phyloP scores from a whole-genome alignment of 2,113 vertebrate species.

The Paratilapia polleni region DNA sequence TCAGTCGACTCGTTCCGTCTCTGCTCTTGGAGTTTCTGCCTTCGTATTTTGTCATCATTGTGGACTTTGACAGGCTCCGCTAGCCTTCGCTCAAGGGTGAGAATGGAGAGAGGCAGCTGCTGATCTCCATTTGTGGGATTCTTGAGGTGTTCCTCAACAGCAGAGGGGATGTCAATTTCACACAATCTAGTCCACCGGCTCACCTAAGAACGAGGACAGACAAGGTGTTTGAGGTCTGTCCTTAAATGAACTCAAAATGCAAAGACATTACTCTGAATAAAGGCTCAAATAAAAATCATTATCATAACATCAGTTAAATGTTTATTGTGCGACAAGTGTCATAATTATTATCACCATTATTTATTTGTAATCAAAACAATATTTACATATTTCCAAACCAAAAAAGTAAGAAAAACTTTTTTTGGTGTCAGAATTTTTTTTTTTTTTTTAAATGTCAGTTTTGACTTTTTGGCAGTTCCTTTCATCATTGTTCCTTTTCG shows the following conservation, averaged over 20 bases:
- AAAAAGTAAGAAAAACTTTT: not conserved
- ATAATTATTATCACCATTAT: too few species aligned
- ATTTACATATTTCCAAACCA: not conserved
- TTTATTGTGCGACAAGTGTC: not conserved
- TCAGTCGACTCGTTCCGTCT: slow-evolving; percentile 2
- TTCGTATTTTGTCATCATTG: slow-evolving; percentile 95
- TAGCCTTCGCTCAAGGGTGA: slow-evolving; percentile 88
- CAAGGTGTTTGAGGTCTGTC: not conserved
- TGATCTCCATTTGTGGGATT: slow-evolving; percentile 61
- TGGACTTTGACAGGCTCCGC: slow-evolving; percentile 93
- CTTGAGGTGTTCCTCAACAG: slow-evolving; percentile 86
- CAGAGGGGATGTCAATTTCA: slow-evolving; percentile 91
- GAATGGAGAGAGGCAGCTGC: slow-evolving; percentile 84
- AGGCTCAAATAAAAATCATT: not conserved
- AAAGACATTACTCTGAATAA: not conserved
- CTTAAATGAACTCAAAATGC: not conserved
- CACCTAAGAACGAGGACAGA: slow-evolving; percentile 80
- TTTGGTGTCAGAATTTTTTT: not conserved
- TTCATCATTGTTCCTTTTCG: not conserved
- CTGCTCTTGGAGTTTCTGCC: slow-evolving; percentile 89
- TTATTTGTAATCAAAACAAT: not conserved
- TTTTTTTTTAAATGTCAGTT: not conserved
- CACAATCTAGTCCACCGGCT: slow-evolving; percentile 97
- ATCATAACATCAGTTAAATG: not conserved
- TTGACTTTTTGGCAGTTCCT: not conserved